A percentile compares a stretch with the other conserved stretches of the same genome.
Conservation (phyloP, 64 coral and sea anemone species). For the Porites australiensis region DNA sequence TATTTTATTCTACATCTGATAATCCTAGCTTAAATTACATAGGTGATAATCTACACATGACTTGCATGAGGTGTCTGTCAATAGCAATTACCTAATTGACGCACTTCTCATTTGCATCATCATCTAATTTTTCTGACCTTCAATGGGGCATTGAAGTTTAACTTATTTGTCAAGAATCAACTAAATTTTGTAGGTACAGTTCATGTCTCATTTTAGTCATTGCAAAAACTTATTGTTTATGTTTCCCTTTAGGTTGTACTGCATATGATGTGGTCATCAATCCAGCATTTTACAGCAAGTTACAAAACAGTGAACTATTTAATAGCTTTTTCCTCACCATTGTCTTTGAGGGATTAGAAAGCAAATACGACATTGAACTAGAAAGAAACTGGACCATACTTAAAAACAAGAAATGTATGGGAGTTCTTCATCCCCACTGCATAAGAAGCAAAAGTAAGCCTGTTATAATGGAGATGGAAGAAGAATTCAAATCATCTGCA, state of each 20-base stretch:
- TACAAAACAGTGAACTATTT: conserved; percentile 87
- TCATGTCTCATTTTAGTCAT: background rate
- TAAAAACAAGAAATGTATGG: conserved; percentile 95
- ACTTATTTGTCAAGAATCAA: no score
- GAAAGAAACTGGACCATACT: conserved; percentile 87
- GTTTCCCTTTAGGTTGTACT: conserved; percentile 80
- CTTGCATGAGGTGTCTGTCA: no score
- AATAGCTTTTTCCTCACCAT: conserved; percentile 89
- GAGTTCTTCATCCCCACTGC: conserved; percentile 71
- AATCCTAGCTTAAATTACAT: no score
- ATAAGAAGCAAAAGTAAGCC: conserved; percentile 90
- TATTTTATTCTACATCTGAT: no score
- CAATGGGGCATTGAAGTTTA: no score
- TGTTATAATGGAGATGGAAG: conserved; percentile 92
- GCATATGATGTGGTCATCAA: conserved; percentile 93
- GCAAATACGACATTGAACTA: conserved; percentile 83
- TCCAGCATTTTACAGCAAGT: conserved; percentile 71
- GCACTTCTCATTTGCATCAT: no score
- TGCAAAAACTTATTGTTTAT: no score
- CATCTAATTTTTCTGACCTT: no score
- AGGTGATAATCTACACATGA: no score
- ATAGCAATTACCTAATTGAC: no score
- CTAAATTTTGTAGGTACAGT: no score
- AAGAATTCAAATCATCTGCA: background rate
- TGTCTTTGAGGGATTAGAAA: conserved; percentile 96